Conservation (phyloP, 2,797 vertebrate species). For the Semotilus atromaculatus region DNA sequence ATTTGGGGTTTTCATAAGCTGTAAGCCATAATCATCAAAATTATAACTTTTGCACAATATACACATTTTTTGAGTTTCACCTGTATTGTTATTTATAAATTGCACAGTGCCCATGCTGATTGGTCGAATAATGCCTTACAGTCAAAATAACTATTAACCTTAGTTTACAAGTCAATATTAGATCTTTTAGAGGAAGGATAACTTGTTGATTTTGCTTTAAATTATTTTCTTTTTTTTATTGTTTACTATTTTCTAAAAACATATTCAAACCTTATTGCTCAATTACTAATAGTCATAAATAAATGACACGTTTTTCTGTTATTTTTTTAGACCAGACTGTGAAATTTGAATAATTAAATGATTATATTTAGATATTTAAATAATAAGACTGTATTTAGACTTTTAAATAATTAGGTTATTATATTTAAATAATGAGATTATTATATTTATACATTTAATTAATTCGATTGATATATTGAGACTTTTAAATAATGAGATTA, state of each 20-base stretch:
- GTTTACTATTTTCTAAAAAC: background rate
- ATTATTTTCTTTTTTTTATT: background rate
- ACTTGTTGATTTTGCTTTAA: background rate
- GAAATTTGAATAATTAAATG: background rate
- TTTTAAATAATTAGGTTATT: background rate
- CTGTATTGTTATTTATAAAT: background rate
- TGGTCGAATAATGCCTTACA: background rate
- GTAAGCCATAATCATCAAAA: too few species aligned
- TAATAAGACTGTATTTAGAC: background rate
- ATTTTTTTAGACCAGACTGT: background rate
- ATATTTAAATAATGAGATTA: background rate
- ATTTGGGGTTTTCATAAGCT: too few species aligned
- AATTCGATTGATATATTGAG: too few species aligned
- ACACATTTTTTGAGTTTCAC: too few species aligned
- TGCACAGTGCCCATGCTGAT: background rate
- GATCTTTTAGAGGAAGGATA: background rate
- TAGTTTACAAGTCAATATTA: background rate
- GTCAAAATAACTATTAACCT: background rate
- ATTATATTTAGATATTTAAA: background rate
- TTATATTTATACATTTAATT: background rate
- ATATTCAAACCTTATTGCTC: background rate
- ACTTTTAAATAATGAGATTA: background rate
- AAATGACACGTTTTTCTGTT: background rate
- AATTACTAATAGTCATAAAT: background rate
- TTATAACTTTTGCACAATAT: too few species aligned